These are phyloP conservation scores for Volucella inflata DNA, from an alignment of 2,888 invertebrate genomes.

Conservation along the genomic window DNA sequence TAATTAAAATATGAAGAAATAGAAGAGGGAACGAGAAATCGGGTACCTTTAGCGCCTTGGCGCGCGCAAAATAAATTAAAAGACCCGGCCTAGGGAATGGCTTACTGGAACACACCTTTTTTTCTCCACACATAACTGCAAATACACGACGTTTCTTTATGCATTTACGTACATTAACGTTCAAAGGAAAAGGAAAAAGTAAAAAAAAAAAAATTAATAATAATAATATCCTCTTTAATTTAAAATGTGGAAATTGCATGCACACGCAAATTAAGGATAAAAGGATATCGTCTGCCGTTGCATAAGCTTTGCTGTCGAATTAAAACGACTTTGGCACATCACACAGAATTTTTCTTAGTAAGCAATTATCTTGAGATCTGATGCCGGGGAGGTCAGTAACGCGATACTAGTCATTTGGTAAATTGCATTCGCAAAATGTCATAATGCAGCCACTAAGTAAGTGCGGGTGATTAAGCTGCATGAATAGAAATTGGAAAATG, in stretches of 20 bases:
- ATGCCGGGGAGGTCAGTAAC: slow-evolving; percentile 3
- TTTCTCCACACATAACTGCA: background rate
- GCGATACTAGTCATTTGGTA: slow-evolving; percentile 39
- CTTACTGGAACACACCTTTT: slow-evolving; percentile 42
- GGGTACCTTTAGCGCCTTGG: slow-evolving; percentile 20
- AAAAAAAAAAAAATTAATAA: slow-evolving; percentile 27
- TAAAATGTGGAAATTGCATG: slow-evolving; percentile 70
- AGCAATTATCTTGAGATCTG: slow-evolving; percentile 25
- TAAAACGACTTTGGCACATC: slow-evolving; percentile 6
- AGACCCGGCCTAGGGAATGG: slow-evolving; percentile 57
- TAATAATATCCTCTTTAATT: slow-evolving; percentile 69
- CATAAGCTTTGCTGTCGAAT: background rate
- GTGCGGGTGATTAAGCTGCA: slow-evolving; percentile 32
- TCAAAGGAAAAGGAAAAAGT: slow-evolving; percentile 36
- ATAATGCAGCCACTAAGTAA: slow-evolving; percentile 54
- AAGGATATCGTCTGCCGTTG: slow-evolving; percentile 28
- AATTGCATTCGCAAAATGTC: slow-evolving; percentile 30
- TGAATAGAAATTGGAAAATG: slow-evolving; percentile 54
- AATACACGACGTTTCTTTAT: too few species aligned
- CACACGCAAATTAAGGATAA: slow-evolving; percentile 65
- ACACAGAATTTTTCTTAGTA: background rate
- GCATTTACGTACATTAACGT: slow-evolving; percentile 19
- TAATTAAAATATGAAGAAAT: slow-evolving; percentile 70
- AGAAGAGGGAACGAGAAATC: slow-evolving; percentile 28
- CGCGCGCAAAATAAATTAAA: slow-evolving; percentile 66